Evolutionary conservation across 1,140 invertebrate genomes (phyloP).

Genomic region (Papilio polytes): DNA sequence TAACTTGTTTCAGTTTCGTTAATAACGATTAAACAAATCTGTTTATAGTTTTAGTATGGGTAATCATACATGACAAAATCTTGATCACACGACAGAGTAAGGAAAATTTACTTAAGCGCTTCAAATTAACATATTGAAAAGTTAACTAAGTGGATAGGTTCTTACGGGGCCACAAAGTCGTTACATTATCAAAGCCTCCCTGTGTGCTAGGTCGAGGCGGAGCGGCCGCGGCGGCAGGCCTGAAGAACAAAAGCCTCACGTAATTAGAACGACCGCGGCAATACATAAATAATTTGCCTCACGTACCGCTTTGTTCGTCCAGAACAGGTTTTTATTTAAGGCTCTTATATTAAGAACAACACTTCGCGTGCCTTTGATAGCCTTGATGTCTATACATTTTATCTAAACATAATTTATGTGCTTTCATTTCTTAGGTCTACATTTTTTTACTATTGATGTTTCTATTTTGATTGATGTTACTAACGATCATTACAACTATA

Average conservation of each 20-base stretch:
- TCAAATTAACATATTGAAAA: slow-evolving; percentile 43
- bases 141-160: slow-evolving; percentile 63
- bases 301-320: slow-evolving; percentile 77
- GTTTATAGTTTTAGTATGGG: background rate
- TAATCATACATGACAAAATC: background rate
- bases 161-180: slow-evolving; percentile 58
- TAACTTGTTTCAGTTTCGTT: too few species aligned
- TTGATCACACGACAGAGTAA: background rate
- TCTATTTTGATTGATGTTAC: too few species aligned
- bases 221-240: slow-evolving; percentile 52
- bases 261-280: slow-evolving; percentile 81
- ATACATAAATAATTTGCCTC: slow-evolving; percentile 83
- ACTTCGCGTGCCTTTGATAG: slow-evolving; percentile 74
- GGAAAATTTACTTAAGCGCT: slow-evolving; percentile 2
- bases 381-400: slow-evolving; percentile 66
- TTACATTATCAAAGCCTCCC: slow-evolving; percentile 63
- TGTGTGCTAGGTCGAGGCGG: slow-evolving; percentile 53
- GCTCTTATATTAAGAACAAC: slow-evolving; percentile 78
- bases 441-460: too few species aligned
- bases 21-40: too few species aligned
- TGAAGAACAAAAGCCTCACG: slow-evolving; percentile 78
- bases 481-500: too few species aligned
- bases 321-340: slow-evolving; percentile 80
- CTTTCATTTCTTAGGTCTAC: background rate
- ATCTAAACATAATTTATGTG: slow-evolving; percentile 41